A percentile compares a stretch with the other conserved stretches of the same genome.
These are phyloP conservation scores for Eristalinus sepulchralis DNA, from an alignment of 2,888 invertebrate genomes.

Conservation along the genomic window DNA sequence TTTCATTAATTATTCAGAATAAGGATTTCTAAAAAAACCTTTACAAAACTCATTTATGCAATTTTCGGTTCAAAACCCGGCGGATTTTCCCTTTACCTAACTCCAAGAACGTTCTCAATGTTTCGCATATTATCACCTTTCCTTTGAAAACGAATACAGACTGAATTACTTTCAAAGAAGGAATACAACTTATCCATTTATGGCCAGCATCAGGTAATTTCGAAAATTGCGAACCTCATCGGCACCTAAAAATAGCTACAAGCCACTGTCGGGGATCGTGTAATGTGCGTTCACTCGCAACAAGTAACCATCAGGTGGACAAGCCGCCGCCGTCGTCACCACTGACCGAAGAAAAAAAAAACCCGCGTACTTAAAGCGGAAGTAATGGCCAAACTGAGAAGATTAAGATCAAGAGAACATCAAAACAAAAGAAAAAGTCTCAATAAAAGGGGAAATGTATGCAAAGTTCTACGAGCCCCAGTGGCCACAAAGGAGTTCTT, in stretches of 20 bases:
- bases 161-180: background rate
- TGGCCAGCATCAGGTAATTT: background rate
- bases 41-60: no score
- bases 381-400: slow-evolving; percentile 15
- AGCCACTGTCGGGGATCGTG: background rate
- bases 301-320: background rate
- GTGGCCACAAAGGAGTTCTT: slow-evolving; percentile 23
- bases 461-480: slow-evolving; percentile 2
- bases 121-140: no score
- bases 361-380: slow-evolving; percentile 2
- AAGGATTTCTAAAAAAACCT: no score
- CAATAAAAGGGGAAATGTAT: slow-evolving; percentile 12
- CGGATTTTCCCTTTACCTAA: no score
- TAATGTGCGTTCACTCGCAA: background rate
- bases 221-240: background rate
- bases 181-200: background rate
- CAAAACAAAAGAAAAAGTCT: background rate
- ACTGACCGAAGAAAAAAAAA: background rate
- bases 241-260: background rate
- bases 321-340: background rate
- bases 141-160: background rate
- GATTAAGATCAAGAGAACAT: background rate
- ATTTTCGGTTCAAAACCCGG: no score
- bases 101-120: no score
- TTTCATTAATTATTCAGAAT: no score